These are phyloP conservation scores for Microctonus aethiopoides DNA, from an alignment of 2,888 invertebrate genomes.

Conservation along the genomic window DNA sequence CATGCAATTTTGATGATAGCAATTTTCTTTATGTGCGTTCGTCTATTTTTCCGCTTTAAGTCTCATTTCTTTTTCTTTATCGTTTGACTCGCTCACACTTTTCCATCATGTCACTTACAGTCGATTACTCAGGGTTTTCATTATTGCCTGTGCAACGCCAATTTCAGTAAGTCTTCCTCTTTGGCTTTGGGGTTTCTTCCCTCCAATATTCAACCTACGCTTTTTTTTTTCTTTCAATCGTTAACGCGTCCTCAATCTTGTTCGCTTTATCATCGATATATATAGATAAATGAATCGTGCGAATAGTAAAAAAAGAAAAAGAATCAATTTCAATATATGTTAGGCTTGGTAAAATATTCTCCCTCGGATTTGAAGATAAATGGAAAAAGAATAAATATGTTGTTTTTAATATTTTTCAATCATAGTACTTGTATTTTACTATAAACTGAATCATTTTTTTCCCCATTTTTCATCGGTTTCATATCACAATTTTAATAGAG, in stretches of 20 bases:
- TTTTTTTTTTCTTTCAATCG: background rate
- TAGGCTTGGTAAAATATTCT: too few species aligned
- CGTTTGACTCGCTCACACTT: background rate
- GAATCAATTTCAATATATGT: too few species aligned
- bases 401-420: too few species aligned
- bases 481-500: background rate
- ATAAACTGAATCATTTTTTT: too few species aligned
- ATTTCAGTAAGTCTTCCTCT: background rate
- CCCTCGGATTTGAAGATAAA: too few species aligned
- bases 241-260: background rate
- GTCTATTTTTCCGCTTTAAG: background rate
- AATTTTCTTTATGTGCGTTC: background rate
- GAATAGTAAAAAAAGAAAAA: too few species aligned
- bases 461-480: background rate
- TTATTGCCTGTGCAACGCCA: slow-evolving; percentile 13
- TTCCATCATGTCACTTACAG: slow-evolving; percentile 15
- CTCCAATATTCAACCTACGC: background rate
- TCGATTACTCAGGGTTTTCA: slow-evolving; percentile 23
- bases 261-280: background rate
- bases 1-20: background rate
- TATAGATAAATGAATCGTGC: background rate
- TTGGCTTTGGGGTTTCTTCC: background rate
- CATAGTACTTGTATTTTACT: too few species aligned
- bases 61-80: background rate
- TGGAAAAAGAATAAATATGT: too few species aligned